Evolutionary conservation across 1,140 invertebrate species (phyloP).

Genomic region (Triops longicaudatus): DNA sequence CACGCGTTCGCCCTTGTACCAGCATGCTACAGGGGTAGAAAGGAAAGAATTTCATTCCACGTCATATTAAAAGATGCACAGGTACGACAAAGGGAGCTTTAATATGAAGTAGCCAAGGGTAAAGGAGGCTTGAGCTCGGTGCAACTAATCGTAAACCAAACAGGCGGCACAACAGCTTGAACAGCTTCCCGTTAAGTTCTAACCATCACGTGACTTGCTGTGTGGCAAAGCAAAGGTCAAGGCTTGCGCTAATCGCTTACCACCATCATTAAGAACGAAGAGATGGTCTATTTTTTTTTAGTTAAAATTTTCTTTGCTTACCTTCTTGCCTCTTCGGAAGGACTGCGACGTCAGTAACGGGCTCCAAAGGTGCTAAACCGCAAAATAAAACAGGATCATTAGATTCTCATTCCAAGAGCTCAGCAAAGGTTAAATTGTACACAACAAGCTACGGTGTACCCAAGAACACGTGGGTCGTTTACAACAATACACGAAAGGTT

Average conservation of each 20-base stretch:
- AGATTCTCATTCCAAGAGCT: neutral
- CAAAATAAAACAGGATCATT: neutral
- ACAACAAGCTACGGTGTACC: neutral
- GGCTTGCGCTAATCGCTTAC: constrained; percentile 8
- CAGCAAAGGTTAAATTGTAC: neutral
- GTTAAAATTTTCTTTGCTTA: neutral
- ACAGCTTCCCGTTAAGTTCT: neutral
- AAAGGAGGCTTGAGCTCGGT: neutral
- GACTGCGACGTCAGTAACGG: neutral
- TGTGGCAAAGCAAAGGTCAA: neutral
- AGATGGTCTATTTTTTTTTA: neutral
- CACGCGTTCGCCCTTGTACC: constrained; percentile 35
- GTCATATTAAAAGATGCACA: neutral
- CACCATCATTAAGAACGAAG: neutral
- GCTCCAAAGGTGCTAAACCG: neutral
- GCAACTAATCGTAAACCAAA: neutral
- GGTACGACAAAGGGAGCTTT: neutral
- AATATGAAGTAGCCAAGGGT: neutral
- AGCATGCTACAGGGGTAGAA: constrained; percentile 33
- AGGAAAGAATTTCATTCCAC: constrained; percentile 2
- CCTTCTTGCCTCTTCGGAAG: neutral
- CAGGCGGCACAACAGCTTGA: neutral
- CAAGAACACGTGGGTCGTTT: neutral
- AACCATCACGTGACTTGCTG: neutral
- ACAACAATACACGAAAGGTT: neutral